These are phyloP conservation scores for Ctena decussata DNA, from an alignment of 2,888 invertebrate genomes.

Conservation along the genomic window DNA sequence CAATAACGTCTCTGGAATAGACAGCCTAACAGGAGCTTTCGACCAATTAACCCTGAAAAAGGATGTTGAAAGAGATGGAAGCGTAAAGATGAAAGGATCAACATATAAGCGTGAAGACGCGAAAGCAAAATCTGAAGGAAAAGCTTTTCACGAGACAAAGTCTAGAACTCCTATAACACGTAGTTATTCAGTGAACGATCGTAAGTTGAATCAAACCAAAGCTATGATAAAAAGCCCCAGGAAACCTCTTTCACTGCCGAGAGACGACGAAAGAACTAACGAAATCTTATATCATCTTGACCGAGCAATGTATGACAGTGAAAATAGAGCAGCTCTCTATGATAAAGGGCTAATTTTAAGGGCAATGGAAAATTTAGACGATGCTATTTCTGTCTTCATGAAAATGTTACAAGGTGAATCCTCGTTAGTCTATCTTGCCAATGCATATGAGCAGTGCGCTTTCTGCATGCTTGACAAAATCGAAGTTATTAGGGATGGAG, in stretches of 20 bases:
- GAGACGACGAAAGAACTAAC: neutral
- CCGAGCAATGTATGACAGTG: neutral
- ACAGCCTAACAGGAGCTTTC: neutral
- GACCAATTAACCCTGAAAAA: neutral
- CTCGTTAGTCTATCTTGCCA: neutral
- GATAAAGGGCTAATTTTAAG: neutral
- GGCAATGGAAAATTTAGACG: neutral
- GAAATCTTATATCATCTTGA: neutral
- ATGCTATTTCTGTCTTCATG: neutral
- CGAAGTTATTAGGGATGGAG: neutral
- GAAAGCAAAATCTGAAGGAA: too few species aligned
- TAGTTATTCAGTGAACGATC: too few species aligned
- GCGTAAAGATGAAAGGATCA: neutral
- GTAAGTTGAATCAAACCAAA: neutral
- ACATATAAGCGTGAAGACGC: too few species aligned
- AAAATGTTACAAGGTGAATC: neutral
- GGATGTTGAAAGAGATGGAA: neutral
- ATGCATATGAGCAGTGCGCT: neutral
- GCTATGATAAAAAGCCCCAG: neutral
- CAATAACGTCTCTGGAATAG: neutral
- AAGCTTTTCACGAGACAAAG: too few species aligned
- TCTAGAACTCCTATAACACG: too few species aligned
- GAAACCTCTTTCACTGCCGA: neutral
- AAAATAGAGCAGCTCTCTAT: neutral
- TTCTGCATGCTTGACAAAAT: neutral